phyloP scores from a whole-genome alignment of 1,140 invertebrate genomes.

The Cotesia glomerata region DNA sequence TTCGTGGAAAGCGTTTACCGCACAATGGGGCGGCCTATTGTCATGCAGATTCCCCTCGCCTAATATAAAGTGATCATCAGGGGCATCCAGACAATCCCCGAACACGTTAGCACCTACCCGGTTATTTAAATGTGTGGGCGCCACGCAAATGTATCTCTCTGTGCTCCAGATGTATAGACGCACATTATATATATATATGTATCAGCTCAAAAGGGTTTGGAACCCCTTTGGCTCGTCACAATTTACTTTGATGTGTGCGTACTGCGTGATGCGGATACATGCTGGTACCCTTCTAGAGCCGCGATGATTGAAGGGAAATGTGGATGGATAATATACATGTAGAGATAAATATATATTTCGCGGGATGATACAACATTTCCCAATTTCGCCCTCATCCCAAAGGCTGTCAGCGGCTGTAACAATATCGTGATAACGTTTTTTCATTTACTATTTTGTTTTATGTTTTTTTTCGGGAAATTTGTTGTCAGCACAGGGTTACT shows the following conservation, averaged over 20 bases:
- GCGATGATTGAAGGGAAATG: slow-evolving; percentile 6
- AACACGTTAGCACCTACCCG: slow-evolving; percentile 44
- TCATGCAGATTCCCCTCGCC: slow-evolving; percentile 51
- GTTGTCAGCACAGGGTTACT: background rate
- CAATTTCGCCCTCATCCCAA: slow-evolving; percentile 4
- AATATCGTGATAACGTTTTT: background rate
- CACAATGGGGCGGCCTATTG: slow-evolving; percentile 46
- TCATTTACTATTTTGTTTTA: background rate
- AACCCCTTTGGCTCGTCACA: background rate
- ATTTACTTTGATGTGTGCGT: background rate
- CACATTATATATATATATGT: background rate
- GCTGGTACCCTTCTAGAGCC: slow-evolving; percentile 9
- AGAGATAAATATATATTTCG: background rate
- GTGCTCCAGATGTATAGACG: background rate
- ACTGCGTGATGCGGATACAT: background rate
- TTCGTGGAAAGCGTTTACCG: slow-evolving; percentile 46
- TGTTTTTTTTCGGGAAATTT: background rate
- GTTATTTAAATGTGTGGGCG: slow-evolving; percentile 13
- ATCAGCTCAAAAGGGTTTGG: background rate
- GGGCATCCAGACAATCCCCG: slow-evolving; percentile 47
- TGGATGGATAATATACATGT: no score
- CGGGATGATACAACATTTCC: slow-evolving; percentile 13
- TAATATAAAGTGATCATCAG: slow-evolving; percentile 53
- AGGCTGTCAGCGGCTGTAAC: background rate
- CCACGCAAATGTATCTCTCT: background rate